Percentiles rank a stretch among this genome's conserved stretches.
Conservation (phyloP, 2,113 vertebrate genomes). For the Phrynosoma platyrhinos region DNA sequence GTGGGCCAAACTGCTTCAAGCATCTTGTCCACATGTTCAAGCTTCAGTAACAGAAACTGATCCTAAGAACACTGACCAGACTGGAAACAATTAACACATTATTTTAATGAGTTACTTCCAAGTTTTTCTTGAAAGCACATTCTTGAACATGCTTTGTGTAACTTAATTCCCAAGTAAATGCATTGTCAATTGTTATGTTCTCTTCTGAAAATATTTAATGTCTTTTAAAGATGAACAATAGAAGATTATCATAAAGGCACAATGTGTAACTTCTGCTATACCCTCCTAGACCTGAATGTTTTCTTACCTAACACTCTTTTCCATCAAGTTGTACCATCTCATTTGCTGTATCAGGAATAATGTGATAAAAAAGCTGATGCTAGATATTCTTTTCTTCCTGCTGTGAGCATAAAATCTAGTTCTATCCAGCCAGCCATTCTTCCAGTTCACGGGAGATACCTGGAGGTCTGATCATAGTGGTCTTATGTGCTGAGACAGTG, state of each 20-base stretch:
- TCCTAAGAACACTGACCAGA: not conserved
- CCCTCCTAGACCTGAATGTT: not conserved
- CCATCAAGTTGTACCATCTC: slow-evolving; percentile 16
- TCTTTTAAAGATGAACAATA: slow-evolving; percentile 2
- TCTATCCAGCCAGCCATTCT: not conserved
- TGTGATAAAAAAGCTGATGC: not conserved
- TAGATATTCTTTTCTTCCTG: not conserved
- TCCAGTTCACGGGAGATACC: not conserved
- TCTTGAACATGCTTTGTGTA: not conserved
- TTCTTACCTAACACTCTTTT: not conserved
- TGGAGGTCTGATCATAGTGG: not conserved
- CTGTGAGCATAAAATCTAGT: not conserved
- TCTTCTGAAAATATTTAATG: slow-evolving; percentile 2
- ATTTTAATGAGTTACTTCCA: not conserved
- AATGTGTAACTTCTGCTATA: not conserved
- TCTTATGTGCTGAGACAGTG: not conserved
- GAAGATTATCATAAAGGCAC: not conserved
- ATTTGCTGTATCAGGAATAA: not conserved
- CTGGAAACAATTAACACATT: not conserved
- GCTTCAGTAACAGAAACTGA: too few relatives aligned
- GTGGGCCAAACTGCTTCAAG: too few relatives aligned
- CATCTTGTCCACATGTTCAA: too few relatives aligned
- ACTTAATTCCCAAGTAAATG: not conserved
- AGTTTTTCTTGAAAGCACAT: not conserved
- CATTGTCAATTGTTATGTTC: too few relatives aligned